phyloP scores from a whole-genome alignment of 1,140 invertebrate species.

The Hormaphis cornu region DNA sequence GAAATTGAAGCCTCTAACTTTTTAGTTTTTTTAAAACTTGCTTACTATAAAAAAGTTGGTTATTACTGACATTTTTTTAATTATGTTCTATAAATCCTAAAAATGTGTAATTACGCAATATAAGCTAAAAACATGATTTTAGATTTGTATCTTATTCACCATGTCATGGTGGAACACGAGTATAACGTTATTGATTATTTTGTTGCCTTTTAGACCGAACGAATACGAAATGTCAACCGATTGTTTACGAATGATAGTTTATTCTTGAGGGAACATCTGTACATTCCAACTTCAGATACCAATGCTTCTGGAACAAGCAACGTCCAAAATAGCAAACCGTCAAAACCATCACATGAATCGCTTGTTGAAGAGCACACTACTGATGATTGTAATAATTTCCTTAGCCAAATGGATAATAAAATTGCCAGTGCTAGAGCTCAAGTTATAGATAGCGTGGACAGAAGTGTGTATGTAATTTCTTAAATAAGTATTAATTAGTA shows the following conservation, averaged over 20 bases:
- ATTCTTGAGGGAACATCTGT: constrained; percentile 37
- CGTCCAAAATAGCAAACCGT: background rate
- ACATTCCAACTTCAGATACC: constrained; percentile 36
- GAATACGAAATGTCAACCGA: constrained; percentile 76
- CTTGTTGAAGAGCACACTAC: constrained; percentile 32
- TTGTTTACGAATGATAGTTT: constrained; percentile 82
- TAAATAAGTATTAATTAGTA: background rate
- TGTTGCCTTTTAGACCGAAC: constrained; percentile 62
- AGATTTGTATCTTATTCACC: too few relatives aligned
- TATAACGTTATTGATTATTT: too few relatives aligned
- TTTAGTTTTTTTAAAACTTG: too few relatives aligned
- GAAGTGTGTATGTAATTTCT: constrained; percentile 62
- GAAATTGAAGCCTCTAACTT: too few relatives aligned
- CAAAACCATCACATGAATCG: constrained; percentile 10
- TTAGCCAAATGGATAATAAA: constrained; percentile 75
- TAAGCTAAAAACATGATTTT: too few relatives aligned
- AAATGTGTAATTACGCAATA: too few relatives aligned
- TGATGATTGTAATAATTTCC: constrained; percentile 62
- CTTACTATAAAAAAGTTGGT: too few relatives aligned
- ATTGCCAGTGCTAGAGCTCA: constrained; percentile 75
- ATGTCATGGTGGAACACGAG: too few relatives aligned
- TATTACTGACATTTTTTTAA: too few relatives aligned
- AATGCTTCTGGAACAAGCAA: constrained; percentile 1
- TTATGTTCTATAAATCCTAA: too few relatives aligned
- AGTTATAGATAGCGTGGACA: constrained; percentile 66